These are phyloP conservation scores for Scomberomorus guttatus DNA, from an alignment of 2,797 vertebrate genomes.

Conservation along the genomic window DNA sequence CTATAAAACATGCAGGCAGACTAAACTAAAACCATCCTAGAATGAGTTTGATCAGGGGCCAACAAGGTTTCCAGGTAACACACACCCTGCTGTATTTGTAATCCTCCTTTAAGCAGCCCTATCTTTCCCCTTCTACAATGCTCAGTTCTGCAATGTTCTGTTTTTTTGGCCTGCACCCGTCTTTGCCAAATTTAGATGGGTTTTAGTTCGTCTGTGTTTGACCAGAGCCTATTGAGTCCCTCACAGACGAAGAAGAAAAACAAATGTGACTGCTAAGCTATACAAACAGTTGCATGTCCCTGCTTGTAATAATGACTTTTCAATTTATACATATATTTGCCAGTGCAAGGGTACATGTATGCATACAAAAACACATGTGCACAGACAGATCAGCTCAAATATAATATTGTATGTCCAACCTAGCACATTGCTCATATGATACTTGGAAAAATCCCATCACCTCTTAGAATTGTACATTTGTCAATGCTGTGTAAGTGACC, in stretches of 20 bases:
- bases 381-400: not conserved
- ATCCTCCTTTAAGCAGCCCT: conserved; percentile 12
- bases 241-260: conserved; percentile 55
- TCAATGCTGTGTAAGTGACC: conserved; percentile 18
- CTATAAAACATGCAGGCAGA: conserved; percentile 8
- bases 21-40: not conserved
- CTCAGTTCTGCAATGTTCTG: conserved; percentile 1
- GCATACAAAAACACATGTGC: not conserved
- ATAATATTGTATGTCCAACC: not conserved
- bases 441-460: not conserved
- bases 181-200: conserved; percentile 43
- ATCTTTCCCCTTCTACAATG: conserved; percentile 17
- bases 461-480: conserved; percentile 12
- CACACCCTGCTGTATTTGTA: conserved; percentile 17
- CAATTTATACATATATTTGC: not conserved
- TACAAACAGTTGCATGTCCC: conserved; percentile 29
- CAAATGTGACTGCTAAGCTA: conserved; percentile 38
- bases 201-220: conserved; percentile 52
- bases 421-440: not conserved
- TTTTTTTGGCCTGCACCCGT: not conserved
- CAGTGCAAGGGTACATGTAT: not conserved
- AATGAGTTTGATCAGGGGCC: conserved; percentile 8
- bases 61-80: conserved; percentile 13
- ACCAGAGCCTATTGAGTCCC: conserved; percentile 50
- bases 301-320: conserved; percentile 4